Conservation (phyloP, 1,140 invertebrate genomes). For the Bombyx mandarina region DNA sequence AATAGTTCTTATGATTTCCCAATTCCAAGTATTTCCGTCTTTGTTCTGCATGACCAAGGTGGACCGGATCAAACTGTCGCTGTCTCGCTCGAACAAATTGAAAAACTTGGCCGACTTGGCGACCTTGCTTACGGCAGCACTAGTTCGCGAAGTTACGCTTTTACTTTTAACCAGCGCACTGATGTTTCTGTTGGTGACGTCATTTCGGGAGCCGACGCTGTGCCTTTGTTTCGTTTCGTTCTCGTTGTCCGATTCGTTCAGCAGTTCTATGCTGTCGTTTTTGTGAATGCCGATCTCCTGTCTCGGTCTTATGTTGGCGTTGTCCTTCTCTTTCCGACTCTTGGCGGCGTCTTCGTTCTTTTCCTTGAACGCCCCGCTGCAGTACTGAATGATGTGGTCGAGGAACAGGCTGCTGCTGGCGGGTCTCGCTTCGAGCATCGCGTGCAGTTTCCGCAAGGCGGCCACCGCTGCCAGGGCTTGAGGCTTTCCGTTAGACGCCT, state of each 20-base stretch:
- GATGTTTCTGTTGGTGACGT: constrained; percentile 51
- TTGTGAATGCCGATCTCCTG: constrained; percentile 31
- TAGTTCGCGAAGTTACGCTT: constrained; percentile 63
- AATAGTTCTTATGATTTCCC: constrained; percentile 84
- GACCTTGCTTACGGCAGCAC: constrained; percentile 56
- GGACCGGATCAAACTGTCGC: constrained; percentile 79
- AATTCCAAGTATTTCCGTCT: constrained; percentile 85
- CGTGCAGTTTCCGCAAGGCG: constrained; percentile 83
- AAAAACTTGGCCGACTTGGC: constrained; percentile 59
- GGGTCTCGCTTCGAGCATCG: constrained; percentile 83
- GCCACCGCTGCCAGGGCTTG: constrained; percentile 86
- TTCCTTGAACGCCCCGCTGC: constrained; percentile 33
- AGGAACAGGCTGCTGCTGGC: constrained; percentile 86
- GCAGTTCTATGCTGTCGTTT: constrained; percentile 50
- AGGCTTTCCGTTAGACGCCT: constrained; percentile 81
- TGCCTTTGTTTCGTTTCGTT: constrained; percentile 55
- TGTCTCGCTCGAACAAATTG: constrained; percentile 68
- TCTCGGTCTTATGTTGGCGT: constrained; percentile 6
- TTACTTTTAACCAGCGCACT: constrained; percentile 64
- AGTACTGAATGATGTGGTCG: constrained; percentile 81
- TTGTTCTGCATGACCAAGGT: constrained; percentile 82
- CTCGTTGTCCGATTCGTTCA: constrained; percentile 60
- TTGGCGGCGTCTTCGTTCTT: neutral
- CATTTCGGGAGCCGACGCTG: constrained; percentile 56
- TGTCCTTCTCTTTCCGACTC: constrained; percentile 20